Conservation (phyloP, 2,797 vertebrate genomes). For the Heterohyrax brucei region DNA sequence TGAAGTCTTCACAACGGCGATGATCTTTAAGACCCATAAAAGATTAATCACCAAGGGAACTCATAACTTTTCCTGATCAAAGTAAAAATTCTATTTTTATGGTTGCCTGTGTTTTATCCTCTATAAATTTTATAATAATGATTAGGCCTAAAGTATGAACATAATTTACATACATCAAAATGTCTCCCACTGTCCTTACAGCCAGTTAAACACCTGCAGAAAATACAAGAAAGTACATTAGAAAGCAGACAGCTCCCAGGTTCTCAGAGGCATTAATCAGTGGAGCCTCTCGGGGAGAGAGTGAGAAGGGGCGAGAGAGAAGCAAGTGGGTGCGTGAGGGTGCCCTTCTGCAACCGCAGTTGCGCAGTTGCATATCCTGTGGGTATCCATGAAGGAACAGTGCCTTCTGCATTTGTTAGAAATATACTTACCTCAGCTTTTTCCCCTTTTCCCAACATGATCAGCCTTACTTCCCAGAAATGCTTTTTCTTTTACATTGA, state of each 20-base stretch:
- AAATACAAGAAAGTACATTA: conserved; percentile 81
- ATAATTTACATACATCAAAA: conserved; percentile 88
- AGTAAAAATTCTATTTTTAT: conserved; percentile 88
- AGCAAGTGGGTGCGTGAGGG: background rate
- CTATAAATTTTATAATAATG: conserved; percentile 89
- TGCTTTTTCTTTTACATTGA: conserved; percentile 74
- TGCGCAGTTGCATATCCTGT: conserved; percentile 47
- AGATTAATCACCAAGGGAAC: conserved; percentile 87
- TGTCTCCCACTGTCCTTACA: conserved; percentile 81
- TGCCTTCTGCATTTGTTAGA: conserved; percentile 74
- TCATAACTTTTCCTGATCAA: conserved; percentile 87
- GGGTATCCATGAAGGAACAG: conserved; percentile 53
- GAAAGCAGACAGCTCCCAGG: conserved; percentile 72
- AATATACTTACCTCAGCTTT: conserved; percentile 77
- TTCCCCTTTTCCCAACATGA: conserved; percentile 73
- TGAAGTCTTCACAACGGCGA: conserved; percentile 66
- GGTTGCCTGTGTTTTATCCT: conserved; percentile 87
- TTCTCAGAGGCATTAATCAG: conserved; percentile 77
- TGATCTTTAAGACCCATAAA: conserved; percentile 86
- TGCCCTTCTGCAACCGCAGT: conserved; percentile 64
- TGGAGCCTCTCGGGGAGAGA: conserved; percentile 49
- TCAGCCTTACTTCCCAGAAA: conserved; percentile 81
- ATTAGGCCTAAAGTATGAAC: conserved; percentile 86
- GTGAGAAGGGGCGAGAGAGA: background rate
- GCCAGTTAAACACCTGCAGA: conserved; percentile 83